A percentile compares a stretch with the other conserved stretches of the same genome.
phyloP scores from a whole-genome alignment of 2,888 invertebrate species.

The Cerceris ruficornis region DNA sequence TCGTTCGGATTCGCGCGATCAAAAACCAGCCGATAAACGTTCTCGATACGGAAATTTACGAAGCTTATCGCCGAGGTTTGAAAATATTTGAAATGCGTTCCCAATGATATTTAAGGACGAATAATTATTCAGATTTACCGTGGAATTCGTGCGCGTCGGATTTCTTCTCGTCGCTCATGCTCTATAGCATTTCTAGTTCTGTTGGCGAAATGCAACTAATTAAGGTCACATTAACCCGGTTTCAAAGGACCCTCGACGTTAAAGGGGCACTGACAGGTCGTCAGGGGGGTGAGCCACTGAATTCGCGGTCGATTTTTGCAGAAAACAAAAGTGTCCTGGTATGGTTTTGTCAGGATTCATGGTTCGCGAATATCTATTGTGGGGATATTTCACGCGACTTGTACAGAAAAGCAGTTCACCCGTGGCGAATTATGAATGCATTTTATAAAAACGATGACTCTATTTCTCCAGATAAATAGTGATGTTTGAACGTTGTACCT shows the following conservation, averaged over 20 bases:
- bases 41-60: no score
- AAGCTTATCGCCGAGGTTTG: no score
- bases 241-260: conserved; percentile 42
- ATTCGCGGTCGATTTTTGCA: neutral
- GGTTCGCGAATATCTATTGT: conserved; percentile 36
- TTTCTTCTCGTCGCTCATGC: conserved; percentile 14
- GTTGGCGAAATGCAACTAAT: conserved; percentile 48
- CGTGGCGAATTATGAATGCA: no score
- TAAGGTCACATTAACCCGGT: conserved; percentile 40
- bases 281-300: neutral
- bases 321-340: neutral
- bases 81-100: no score
- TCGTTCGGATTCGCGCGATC: no score
- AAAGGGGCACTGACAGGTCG: conserved; percentile 41
- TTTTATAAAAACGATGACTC: no score
- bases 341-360: conserved; percentile 25
- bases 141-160: conserved; percentile 1
- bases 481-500: no score
- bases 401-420: neutral
- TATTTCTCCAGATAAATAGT: no score
- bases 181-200: conserved; percentile 19
- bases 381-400: neutral
- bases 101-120: no score
- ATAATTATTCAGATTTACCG: no score
- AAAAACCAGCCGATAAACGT: no score